Evolutionary conservation across 53 echinoderm and acorn worm genomes (phyloP), one percentile per base, ranked within the genome.

Genomic region (Astropecten irregularis): DNA sequence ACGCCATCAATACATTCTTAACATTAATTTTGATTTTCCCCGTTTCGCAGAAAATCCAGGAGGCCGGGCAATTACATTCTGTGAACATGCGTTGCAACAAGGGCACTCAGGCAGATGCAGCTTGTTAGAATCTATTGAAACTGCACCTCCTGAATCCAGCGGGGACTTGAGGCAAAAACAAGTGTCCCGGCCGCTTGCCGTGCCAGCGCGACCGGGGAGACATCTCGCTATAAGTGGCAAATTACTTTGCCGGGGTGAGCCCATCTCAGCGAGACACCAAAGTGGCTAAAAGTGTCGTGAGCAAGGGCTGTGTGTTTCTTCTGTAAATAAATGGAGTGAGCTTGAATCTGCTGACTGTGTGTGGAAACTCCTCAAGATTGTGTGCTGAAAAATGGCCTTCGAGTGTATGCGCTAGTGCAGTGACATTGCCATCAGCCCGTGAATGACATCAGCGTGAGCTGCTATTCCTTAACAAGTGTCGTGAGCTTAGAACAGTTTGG

Each of bases 241-340:
- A 65, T 65, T 65, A 28, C 38, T 65, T 11, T 58, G 5, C 36
- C 65, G 13, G 65, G 37, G 22, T 19, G 38, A 35, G 38, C 27
- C 65, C 10, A 21, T 58, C 29, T 58, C n/a, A n/a, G 30, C 6
- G 8, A 16, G 18, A 1, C 9, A 58, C 5, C 14, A 46, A 46
- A 68, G 68, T 68, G 68, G 68, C 68, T 37, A 7, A 68, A 68
- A 68, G 68, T 68, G 68, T 68, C 46, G 42, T 44, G 23, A 44
- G 29, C 68, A 32, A 11, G 68, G 37, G 47, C 23, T 11, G 46
- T 21, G 14, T 68, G 68, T 68, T 68, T 19, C 68, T 68, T 68
- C 68, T 42, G 68, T 68, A 40, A 68, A 68, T 37, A 68, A 0
- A 15, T 2, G 3, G 21, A 25, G 42, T 28, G 68, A 68, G 68